phyloP scores from a whole-genome alignment of 2,113 vertebrate genomes.

The Bubo scandiacus region DNA sequence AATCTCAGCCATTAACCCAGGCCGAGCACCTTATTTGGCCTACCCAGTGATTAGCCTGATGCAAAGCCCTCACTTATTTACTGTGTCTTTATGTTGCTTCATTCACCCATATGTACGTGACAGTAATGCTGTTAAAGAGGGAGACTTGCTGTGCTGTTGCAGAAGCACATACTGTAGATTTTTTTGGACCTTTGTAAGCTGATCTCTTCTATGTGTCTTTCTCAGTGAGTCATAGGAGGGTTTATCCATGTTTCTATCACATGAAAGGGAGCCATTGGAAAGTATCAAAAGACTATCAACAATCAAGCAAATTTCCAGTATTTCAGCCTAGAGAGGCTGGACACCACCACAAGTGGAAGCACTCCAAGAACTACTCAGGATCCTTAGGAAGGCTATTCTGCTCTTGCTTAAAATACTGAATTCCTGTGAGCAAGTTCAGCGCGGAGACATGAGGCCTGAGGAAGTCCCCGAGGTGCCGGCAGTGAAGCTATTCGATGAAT shows the following conservation, averaged over 20 bases:
- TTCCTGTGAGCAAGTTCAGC: not conserved
- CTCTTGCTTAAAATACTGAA: not conserved
- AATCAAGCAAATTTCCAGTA: not conserved
- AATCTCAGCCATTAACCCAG: not conserved
- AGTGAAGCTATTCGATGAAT: not conserved
- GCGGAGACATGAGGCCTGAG: not conserved
- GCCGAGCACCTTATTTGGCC: not conserved
- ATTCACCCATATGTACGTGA: not conserved
- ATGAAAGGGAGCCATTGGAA: not conserved
- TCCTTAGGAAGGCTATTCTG: not conserved
- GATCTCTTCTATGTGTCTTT: not conserved
- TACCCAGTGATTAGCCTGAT: not conserved
- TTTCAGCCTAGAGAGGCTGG: not conserved
- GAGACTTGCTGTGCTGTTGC: not conserved
- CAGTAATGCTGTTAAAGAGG: not conserved
- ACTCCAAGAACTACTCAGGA: not conserved
- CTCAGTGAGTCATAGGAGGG: not conserved
- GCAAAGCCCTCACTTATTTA: not conserved
- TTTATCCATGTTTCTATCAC: not conserved
- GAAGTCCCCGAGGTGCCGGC: not conserved
- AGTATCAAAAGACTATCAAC: not conserved
- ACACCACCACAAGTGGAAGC: not conserved
- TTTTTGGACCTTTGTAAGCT: not conserved
- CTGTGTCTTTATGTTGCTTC: accelerated
- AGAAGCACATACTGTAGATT: not conserved